A percentile compares a stretch with the other conserved stretches of the same genome.
Conservation (phyloP, 37 sponge, comb jelly and placozoan species). For the Beroe ovata region DNA sequence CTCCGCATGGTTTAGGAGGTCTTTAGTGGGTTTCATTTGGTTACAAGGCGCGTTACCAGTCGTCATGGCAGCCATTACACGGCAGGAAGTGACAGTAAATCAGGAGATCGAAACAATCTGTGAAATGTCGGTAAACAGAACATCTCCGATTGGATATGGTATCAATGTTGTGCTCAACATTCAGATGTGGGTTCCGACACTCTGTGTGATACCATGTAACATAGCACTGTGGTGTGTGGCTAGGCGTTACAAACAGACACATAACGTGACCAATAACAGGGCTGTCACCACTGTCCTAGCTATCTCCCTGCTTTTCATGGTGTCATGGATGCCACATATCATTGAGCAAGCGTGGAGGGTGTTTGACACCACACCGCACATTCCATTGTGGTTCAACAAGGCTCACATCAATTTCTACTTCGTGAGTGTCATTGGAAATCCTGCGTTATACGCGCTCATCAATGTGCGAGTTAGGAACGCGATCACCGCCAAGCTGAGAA, state of each 20-base stretch:
- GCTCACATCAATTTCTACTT: slow-evolving; percentile 64
- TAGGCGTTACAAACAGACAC: neutral
- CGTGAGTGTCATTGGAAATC: slow-evolving; percentile 31
- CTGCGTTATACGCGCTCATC: slow-evolving; percentile 25
- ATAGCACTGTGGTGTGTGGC: neutral
- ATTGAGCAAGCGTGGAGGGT: slow-evolving; percentile 51
- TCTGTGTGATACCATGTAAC: slow-evolving; percentile 24
- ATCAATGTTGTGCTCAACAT: neutral
- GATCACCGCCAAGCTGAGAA: no score
- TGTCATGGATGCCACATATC: slow-evolving; percentile 26
- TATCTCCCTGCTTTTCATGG: slow-evolving; percentile 36
- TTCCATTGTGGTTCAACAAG: slow-evolving; percentile 61
- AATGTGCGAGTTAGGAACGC: slow-evolving; percentile 14
- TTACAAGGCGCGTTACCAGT: neutral
- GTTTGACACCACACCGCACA: neutral
- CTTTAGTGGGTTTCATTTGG: neutral
- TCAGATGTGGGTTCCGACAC: slow-evolving; percentile 59
- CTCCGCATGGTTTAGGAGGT: neutral
- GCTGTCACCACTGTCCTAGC: slow-evolving; percentile 34
- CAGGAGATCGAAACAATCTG: slow-evolving; percentile 30
- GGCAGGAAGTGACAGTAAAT: neutral
- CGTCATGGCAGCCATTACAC: neutral
- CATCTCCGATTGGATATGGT: neutral
- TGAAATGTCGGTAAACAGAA: neutral
- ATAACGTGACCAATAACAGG: slow-evolving; percentile 27